These are phyloP conservation scores for Tribolium castaneum DNA, from an alignment of 1,140 invertebrate genomes.

Conservation along the genomic window DNA sequence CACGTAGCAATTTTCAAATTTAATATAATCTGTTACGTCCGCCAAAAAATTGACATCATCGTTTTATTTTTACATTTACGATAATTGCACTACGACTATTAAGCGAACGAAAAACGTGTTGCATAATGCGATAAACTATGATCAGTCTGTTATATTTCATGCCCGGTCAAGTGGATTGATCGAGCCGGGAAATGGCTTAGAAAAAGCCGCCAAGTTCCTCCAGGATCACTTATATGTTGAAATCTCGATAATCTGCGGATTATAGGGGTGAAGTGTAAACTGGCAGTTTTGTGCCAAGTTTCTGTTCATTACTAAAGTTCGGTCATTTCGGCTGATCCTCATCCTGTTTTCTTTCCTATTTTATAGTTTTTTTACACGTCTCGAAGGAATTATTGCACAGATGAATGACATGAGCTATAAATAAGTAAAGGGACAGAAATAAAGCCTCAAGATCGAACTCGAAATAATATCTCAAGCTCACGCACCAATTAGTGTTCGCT, in stretches of 20 bases:
- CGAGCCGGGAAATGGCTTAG: not conserved
- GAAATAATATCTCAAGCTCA: not conserved
- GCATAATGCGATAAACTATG: not conserved
- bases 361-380: not conserved
- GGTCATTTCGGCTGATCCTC: constrained; percentile 1
- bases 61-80: not conserved
- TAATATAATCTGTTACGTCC: not conserved
- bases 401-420: not conserved
- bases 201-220: not conserved
- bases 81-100: not conserved
- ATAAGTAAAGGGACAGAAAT: not conserved
- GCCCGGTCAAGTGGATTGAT: not conserved
- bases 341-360: not conserved
- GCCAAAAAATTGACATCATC: not conserved
- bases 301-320: constrained; percentile 1
- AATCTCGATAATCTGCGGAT: constrained; percentile 13
- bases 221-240: constrained; percentile 43
- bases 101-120: not conserved
- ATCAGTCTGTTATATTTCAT: not conserved
- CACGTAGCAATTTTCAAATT: not conserved
- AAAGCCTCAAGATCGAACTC: not conserved
- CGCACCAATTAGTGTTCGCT: constrained; percentile 11
- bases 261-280: constrained; percentile 19
- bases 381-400: not conserved
- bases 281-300: constrained; percentile 8